These are phyloP conservation scores for Onthophagus sagittarius DNA, from an alignment of 2,888 invertebrate genomes.

Conservation along the genomic window DNA sequence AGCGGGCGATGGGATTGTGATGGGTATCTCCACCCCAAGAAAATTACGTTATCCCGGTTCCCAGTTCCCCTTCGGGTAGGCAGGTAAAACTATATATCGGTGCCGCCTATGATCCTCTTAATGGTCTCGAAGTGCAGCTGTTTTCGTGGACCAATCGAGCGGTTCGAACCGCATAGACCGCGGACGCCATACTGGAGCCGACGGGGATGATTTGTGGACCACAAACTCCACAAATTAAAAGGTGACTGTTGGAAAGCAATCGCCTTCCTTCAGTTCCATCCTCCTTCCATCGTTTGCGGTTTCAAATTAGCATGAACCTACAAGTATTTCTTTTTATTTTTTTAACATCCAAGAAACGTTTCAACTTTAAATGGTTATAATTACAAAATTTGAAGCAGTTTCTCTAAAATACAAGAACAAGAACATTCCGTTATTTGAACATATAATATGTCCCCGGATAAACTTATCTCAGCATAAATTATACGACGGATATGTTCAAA, in stretches of 20 bases:
- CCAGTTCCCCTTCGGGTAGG: neutral
- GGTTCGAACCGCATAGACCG: slow-evolving; percentile 34
- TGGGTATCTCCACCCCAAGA: neutral
- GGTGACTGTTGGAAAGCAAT: slow-evolving; percentile 21
- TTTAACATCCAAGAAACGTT: too few species aligned
- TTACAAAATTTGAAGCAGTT: too few species aligned
- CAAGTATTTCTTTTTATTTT: too few species aligned
- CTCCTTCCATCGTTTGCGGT: neutral
- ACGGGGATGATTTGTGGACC: slow-evolving; percentile 33
- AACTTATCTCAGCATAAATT: too few species aligned
- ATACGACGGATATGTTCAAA: too few species aligned
- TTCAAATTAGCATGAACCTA: neutral
- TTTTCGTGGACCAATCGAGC: slow-evolving; percentile 48
- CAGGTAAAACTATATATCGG: slow-evolving; percentile 38
- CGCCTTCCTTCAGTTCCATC: neutral
- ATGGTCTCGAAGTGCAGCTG: slow-evolving; percentile 47
- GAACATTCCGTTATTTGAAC: too few species aligned
- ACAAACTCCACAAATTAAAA: slow-evolving; percentile 37
- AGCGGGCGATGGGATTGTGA: too few species aligned
- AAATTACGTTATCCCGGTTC: neutral
- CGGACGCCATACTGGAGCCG: slow-evolving; percentile 44
- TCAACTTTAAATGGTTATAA: too few species aligned
- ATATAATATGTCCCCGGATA: too few species aligned
- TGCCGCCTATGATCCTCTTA: slow-evolving; percentile 45
- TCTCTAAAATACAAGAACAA: too few species aligned